A percentile compares a stretch with the other conserved stretches of the same genome.
These are phyloP conservation scores for Agraylea sexmaculata DNA, from an alignment of 1,140 invertebrate genomes.

Conservation along the genomic window DNA sequence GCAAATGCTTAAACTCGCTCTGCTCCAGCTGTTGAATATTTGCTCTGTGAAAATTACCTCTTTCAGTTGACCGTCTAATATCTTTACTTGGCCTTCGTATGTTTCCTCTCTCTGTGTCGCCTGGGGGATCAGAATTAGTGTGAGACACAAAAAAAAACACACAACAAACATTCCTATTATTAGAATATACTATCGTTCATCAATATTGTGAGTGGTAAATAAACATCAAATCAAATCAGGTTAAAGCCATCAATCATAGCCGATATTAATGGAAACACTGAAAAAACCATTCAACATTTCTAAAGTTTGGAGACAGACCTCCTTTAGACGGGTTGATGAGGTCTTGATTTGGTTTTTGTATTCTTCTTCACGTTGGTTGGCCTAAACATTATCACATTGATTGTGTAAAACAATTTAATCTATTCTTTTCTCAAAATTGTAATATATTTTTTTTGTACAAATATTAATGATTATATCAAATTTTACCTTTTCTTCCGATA, in stretches of 20 bases:
- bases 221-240: too few relatives aligned
- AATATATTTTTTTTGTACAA: background rate
- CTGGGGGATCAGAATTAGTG: conserved; percentile 38
- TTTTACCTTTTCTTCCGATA: conserved; percentile 98
- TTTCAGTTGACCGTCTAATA: conserved; percentile 82
- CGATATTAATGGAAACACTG: too few relatives aligned
- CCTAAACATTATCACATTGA: conserved; percentile 46
- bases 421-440: conserved; percentile 5
- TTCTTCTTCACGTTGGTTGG: conserved; percentile 99
- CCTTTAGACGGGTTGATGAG: conserved; percentile 95
- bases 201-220: too few relatives aligned
- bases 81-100: conserved; percentile 87
- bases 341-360: conserved; percentile 99
- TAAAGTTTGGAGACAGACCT: conserved; percentile 57
- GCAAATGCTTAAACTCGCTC: conserved; percentile 20
- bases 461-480: conserved; percentile 17
- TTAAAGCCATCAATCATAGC: too few relatives aligned
- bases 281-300: background rate
- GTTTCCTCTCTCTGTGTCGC: conserved; percentile 94
- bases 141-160: conserved; percentile 22
- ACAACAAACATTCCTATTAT: conserved; percentile 24
- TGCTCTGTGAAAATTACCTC: conserved; percentile 56
- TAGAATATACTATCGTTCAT: too few relatives aligned
- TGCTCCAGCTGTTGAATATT: conserved; percentile 12
- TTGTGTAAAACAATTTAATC: conserved; percentile 2